phyloP scores from a whole-genome alignment of 2,797 vertebrate species.

The Pseudochirops cupreus region DNA sequence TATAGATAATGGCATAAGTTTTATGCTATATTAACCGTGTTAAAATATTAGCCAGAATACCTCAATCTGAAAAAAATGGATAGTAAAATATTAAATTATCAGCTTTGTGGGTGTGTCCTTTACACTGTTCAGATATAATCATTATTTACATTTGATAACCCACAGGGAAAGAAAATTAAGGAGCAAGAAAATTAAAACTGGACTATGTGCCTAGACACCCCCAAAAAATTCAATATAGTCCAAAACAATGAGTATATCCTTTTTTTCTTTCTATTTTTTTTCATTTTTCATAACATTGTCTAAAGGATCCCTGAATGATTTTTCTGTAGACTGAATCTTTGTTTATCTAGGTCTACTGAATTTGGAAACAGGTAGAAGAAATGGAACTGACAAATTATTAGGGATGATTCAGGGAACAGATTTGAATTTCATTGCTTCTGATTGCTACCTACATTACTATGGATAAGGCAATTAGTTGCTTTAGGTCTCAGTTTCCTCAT shows the following conservation, averaged over 20 bases:
- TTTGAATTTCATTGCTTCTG: conserved; percentile 4
- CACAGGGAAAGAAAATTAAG: background rate
- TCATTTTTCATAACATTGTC: background rate
- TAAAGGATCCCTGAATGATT: background rate
- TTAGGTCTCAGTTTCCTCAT: background rate
- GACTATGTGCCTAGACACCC: background rate
- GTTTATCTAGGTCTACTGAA: background rate
- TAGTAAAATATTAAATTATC: background rate
- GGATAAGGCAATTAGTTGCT: background rate
- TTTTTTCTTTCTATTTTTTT: background rate
- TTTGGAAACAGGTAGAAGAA: background rate
- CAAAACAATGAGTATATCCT: background rate
- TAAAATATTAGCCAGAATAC: background rate
- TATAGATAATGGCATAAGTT: background rate
- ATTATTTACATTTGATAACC: conserved; percentile 21
- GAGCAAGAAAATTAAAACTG: background rate
- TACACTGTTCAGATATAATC: conserved; percentile 1
- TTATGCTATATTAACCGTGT: background rate
- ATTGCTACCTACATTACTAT: background rate
- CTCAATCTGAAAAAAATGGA: background rate
- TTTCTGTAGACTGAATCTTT: background rate
- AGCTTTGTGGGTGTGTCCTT: background rate
- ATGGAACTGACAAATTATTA: background rate
- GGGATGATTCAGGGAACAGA: background rate
- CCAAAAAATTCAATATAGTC: background rate